Conservation (phyloP, 2,113 vertebrate genomes). For the Turnix velox region DNA sequence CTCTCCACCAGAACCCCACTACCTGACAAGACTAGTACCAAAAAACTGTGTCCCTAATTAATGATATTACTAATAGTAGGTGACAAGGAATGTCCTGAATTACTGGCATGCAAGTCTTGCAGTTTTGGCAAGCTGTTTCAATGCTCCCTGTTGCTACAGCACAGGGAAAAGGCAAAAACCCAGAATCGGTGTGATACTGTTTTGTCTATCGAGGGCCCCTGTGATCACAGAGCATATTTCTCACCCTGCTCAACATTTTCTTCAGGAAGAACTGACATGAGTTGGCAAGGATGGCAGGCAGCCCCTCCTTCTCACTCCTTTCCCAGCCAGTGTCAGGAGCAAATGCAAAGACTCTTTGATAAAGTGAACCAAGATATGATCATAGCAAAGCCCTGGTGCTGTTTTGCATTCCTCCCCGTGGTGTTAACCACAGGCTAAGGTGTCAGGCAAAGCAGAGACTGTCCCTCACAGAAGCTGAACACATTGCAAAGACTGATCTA, state of each 20-base stretch:
- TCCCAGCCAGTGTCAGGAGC: neutral
- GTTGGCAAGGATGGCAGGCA: slow-evolving; percentile 24
- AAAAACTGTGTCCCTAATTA: neutral
- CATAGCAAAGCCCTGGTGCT: neutral
- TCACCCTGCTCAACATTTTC: slow-evolving; percentile 37
- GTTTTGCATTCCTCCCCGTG: neutral
- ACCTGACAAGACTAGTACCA: neutral
- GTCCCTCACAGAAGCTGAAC: neutral
- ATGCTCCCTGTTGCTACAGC: slow-evolving; percentile 4
- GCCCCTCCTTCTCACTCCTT: slow-evolving; percentile 1
- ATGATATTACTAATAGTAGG: neutral
- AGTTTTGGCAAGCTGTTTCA: slow-evolving; percentile 17
- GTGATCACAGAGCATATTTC: slow-evolving; percentile 59
- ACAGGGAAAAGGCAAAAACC: slow-evolving; percentile 8
- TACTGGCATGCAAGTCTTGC: neutral
- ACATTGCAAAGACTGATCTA: neutral
- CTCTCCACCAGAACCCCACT: neutral
- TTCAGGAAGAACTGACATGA: slow-evolving; percentile 8
- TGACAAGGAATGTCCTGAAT: neutral
- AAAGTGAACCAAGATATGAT: neutral
- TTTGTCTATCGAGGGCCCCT: slow-evolving; percentile 37
- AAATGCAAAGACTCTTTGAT: neutral
- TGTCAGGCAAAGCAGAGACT: neutral
- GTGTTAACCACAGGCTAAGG: neutral
- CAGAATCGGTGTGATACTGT: slow-evolving; percentile 36